Evolutionary conservation across 2,888 invertebrate genomes (phyloP).

Genomic region (Acholoe squamosa): DNA sequence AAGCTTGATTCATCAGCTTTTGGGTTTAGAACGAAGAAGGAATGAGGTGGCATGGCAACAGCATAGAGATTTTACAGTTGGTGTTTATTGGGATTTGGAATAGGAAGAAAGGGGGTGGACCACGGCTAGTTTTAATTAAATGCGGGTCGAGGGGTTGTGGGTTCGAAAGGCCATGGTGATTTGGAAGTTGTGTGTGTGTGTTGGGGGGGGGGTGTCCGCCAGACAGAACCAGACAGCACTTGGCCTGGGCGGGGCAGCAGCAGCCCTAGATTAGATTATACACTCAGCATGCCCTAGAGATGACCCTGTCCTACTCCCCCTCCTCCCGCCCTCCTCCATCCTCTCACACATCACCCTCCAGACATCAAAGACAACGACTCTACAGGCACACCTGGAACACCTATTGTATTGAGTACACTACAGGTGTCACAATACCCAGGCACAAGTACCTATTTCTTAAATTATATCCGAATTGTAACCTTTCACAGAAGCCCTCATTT

Average conservation of each 20-base stretch:
- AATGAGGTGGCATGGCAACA: background rate
- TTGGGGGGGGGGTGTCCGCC: background rate
- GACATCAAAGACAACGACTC: background rate
- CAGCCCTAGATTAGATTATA: background rate
- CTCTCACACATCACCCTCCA: background rate
- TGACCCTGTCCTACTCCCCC: background rate
- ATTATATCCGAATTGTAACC: background rate
- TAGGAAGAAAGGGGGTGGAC: slow-evolving; percentile 4
- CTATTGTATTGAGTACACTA: background rate
- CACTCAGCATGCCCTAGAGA: background rate
- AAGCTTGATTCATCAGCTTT: background rate
- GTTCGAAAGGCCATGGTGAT: background rate
- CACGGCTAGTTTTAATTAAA: background rate
- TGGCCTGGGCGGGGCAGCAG: slow-evolving; percentile 16
- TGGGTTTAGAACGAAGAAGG: background rate
- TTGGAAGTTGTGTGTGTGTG: too few relatives aligned
- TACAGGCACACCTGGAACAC: background rate
- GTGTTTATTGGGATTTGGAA: background rate
- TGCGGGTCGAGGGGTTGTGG: background rate
- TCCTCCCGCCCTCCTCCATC: background rate
- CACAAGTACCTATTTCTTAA: background rate
- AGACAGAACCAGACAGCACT: slow-evolving; percentile 4
- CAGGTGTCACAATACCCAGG: slow-evolving; percentile 6
- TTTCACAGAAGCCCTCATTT: background rate
- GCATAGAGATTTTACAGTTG: background rate